Evolutionary conservation across 2,113 vertebrate species (phyloP).

Genomic region (Petrocephalus microphthalmus): DNA sequence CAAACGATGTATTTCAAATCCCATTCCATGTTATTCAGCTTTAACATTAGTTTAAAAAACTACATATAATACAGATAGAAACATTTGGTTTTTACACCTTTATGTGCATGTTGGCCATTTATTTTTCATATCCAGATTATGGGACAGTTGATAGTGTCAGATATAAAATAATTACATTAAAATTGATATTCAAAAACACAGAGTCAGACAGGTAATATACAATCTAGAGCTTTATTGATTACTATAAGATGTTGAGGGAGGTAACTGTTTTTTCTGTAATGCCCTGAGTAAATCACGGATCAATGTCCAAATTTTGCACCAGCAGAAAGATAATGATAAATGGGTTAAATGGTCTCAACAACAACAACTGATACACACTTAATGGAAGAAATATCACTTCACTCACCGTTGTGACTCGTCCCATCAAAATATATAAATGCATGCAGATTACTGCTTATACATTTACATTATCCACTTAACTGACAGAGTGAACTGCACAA

Average conservation of each 20-base stretch:
- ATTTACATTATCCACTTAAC: not conserved
- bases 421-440: not conserved
- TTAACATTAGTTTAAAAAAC: not conserved
- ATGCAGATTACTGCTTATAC: not conserved
- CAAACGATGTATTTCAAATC: not conserved
- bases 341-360: constrained; percentile 12
- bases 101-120: not conserved
- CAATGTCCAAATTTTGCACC: constrained; percentile 27
- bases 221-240: constrained; percentile 34
- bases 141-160: not conserved
- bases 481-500: not conserved
- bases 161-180: constrained; percentile 9
- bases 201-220: constrained; percentile 17
- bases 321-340: constrained; percentile 25
- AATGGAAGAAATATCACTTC: constrained; percentile 20
- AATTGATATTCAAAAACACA: not conserved
- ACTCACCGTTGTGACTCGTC: not conserved
- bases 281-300: constrained; percentile 34
- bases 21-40: not conserved
- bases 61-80: not conserved
- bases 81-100: not conserved
- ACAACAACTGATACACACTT: constrained; percentile 11
- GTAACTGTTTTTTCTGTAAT: constrained; percentile 33
- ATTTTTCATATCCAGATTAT: not conserved
- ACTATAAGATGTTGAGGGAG: constrained; percentile 24